Percentiles rank a stretch among this genome's conserved stretches.
phyloP scores from a whole-genome alignment of 2,888 invertebrate species.

The Hypomecis atomaria region DNA sequence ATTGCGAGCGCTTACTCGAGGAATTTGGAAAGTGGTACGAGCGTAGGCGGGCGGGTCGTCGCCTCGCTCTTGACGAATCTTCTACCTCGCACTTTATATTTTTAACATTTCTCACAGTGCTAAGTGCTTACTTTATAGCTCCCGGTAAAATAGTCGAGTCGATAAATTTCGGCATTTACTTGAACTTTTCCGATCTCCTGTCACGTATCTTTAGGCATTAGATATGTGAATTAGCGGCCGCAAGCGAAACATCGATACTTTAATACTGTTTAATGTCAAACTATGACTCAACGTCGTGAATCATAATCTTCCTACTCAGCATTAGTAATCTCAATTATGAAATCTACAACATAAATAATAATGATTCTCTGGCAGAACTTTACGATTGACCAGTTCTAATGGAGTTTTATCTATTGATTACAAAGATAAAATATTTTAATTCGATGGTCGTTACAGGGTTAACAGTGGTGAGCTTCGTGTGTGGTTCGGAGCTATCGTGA shows the following conservation, averaged over 20 bases:
- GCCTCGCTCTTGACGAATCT: conserved; percentile 76
- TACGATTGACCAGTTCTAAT: conserved; percentile 14
- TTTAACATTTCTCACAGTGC: conserved; percentile 71
- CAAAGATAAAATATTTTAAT: conserved; percentile 31
- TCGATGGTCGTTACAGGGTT: conserved; percentile 39
- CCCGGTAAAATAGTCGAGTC: conserved; percentile 35
- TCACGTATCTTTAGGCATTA: conserved; percentile 11
- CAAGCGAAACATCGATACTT: conserved; percentile 4
- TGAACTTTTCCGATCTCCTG: conserved; percentile 7
- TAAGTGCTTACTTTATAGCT: conserved; percentile 54
- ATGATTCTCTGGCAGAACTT: conserved; percentile 12
- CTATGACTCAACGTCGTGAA: conserved; percentile 31
- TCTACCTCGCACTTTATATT: conserved; percentile 76
- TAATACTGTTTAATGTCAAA: conserved; percentile 26
- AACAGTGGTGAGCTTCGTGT: conserved; percentile 65
- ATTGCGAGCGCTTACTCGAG: conserved; percentile 79
- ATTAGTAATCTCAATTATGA: conserved; percentile 28
- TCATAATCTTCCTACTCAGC: conserved; percentile 32
- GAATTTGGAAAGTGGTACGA: conserved; percentile 83
- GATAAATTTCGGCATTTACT: conserved; percentile 25
- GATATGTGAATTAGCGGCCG: conserved; percentile 12
- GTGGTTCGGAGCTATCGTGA: conserved; percentile 67
- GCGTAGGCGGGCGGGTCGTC: conserved; percentile 81
- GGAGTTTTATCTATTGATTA: conserved; percentile 27
- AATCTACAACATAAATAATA: conserved; percentile 28